Conservation (phyloP, 2,113 vertebrate species). For the Hippocampus mohnikei region DNA sequence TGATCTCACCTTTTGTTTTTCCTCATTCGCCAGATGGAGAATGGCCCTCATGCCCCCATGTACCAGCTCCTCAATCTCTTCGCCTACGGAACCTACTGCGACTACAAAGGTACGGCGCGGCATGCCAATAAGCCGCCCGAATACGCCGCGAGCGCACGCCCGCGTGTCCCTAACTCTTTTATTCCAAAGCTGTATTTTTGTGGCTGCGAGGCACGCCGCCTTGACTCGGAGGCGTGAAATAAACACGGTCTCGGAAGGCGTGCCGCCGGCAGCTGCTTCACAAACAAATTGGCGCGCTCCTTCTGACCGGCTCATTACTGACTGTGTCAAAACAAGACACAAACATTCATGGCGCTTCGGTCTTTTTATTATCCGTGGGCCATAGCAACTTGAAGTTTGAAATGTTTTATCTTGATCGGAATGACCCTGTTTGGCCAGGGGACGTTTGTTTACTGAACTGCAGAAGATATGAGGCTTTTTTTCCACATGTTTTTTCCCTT, state of each 20-base stretch:
- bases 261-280: slow-evolving; percentile 30
- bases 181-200: slow-evolving; percentile 42
- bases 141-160: background rate
- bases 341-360: slow-evolving; percentile 25
- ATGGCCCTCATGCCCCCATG: slow-evolving; percentile 86
- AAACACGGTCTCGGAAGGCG: slow-evolving; percentile 39
- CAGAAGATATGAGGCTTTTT: background rate
- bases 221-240: slow-evolving; percentile 29
- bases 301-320: slow-evolving; percentile 16
- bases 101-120: slow-evolving; percentile 84
- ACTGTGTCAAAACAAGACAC: slow-evolving; percentile 9
- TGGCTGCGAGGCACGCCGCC: slow-evolving; percentile 29
- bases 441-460: background rate
- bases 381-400: slow-evolving; percentile 34
- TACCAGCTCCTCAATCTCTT: slow-evolving; percentile 93
- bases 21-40: slow-evolving; percentile 78
- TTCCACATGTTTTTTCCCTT: no score
- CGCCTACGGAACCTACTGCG: slow-evolving; percentile 91
- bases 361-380: slow-evolving; percentile 18
- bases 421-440: background rate
- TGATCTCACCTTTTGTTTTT: slow-evolving; percentile 15
- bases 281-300: slow-evolving; percentile 5
- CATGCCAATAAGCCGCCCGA: slow-evolving; percentile 63
- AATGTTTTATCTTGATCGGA: background rate
- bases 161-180: slow-evolving; percentile 35